A percentile compares a stretch with the other conserved stretches of the same genome.
These are phyloP conservation scores for Phalloptychus januarius DNA, from an alignment of 2,797 vertebrate genomes.

Conservation along the genomic window DNA sequence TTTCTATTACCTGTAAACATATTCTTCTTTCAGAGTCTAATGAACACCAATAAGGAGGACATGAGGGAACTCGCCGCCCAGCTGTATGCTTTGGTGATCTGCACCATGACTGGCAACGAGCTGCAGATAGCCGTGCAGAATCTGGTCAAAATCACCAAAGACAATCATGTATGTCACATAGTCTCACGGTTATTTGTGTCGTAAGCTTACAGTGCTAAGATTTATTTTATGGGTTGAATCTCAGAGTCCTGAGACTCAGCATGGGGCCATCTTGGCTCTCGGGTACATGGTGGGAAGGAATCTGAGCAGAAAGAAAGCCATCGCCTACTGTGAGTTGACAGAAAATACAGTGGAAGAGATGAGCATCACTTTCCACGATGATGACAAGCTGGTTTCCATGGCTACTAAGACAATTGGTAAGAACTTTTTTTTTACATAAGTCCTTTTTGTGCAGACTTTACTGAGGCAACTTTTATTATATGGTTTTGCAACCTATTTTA, in stretches of 20 bases:
- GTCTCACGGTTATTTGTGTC: not conserved
- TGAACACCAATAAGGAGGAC: slow-evolving; percentile 98
- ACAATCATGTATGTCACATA: slow-evolving; percentile 84
- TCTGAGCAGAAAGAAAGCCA: slow-evolving; percentile 86
- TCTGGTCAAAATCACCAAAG: slow-evolving; percentile 94
- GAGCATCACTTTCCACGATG: slow-evolving; percentile 76
- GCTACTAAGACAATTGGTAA: slow-evolving; percentile 93
- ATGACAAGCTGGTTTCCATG: slow-evolving; percentile 87
- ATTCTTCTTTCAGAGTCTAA: slow-evolving; percentile 83
- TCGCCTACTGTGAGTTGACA: slow-evolving; percentile 63
- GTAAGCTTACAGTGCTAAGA: not conserved
- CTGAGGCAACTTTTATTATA: not conserved
- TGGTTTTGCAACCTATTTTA: not conserved
- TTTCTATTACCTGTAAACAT: slow-evolving; percentile 15
- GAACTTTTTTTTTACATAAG: not conserved
- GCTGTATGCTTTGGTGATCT: slow-evolving; percentile 93
- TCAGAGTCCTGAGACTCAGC: slow-evolving; percentile 94
- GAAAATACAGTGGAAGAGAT: slow-evolving; percentile 70
- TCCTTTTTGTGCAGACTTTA: not conserved
- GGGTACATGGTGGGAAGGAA: slow-evolving; percentile 95
- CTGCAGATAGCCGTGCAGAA: slow-evolving; percentile 88
- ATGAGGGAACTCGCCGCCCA: slow-evolving; percentile 96
- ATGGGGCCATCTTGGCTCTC: slow-evolving; percentile 93
- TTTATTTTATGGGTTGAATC: slow-evolving; percentile 24
- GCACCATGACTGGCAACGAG: slow-evolving; percentile 90